Evolutionary conservation across 1,140 invertebrate species (phyloP).

Genomic region (Alviniconcha marisindica): DNA sequence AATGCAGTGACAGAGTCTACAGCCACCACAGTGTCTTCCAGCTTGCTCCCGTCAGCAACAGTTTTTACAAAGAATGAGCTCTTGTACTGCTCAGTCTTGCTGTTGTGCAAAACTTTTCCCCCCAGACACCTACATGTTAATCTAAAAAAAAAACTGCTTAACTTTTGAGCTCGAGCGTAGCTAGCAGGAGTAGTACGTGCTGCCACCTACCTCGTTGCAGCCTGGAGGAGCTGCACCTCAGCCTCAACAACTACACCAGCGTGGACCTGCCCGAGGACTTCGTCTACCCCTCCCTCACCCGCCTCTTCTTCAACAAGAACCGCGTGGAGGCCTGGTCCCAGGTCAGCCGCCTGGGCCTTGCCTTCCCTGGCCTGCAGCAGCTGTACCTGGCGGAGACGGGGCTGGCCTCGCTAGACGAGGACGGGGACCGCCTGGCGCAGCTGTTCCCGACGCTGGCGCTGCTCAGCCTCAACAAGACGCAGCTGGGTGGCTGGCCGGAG

Average conservation of each 20-base stretch:
- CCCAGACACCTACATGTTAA: neutral
- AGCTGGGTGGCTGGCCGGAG: constrained; percentile 90
- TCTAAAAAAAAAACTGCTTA: neutral
- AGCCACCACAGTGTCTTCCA: no score
- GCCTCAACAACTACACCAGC: constrained; percentile 86
- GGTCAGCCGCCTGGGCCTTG: constrained; percentile 85
- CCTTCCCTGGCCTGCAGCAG: constrained; percentile 89
- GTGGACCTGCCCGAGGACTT: constrained; percentile 81
- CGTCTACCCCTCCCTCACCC: constrained; percentile 69
- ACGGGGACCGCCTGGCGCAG: constrained; percentile 19
- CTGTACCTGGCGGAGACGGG: constrained; percentile 89
- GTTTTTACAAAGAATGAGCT: no score
- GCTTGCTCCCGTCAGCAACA: no score
- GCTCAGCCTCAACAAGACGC: constrained; percentile 90
- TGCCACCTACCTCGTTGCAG: constrained; percentile 65
- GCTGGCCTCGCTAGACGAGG: neutral
- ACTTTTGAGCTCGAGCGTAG: no score
- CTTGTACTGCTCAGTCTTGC: no score
- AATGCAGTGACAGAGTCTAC: no score
- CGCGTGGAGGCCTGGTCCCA: constrained; percentile 88
- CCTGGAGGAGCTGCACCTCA: constrained; percentile 92
- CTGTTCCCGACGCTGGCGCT: constrained; percentile 83
- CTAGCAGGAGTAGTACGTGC: neutral
- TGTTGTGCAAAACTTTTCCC: neutral
- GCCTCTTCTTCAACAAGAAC: constrained; percentile 78